These are phyloP conservation scores for Lissocephala sabroskyi DNA, from an alignment of 2,888 invertebrate genomes.

Conservation along the genomic window DNA sequence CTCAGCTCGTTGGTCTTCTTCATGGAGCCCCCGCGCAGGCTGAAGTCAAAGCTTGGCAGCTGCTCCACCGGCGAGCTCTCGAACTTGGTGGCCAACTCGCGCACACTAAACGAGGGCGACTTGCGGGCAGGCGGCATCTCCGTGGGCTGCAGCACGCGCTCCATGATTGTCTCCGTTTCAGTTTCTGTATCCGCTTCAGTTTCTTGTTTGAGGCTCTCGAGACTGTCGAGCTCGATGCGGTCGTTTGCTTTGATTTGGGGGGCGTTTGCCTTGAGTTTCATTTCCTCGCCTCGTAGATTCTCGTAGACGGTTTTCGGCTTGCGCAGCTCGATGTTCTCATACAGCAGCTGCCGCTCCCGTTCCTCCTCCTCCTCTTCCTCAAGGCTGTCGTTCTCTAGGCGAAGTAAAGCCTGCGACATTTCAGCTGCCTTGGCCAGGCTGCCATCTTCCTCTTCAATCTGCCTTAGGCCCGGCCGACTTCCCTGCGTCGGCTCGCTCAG, in stretches of 20 bases:
- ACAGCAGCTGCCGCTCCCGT: conserved; percentile 64
- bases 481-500: conserved; percentile 58
- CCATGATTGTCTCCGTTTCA: conserved; percentile 38
- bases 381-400: conserved; percentile 24
- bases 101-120: conserved; percentile 75
- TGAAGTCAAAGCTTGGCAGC: conserved; percentile 75
- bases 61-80: conserved; percentile 77
- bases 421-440: conserved; percentile 28
- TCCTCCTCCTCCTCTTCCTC: conserved; percentile 31
- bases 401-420: conserved; percentile 36
- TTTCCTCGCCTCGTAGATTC: conserved; percentile 67
- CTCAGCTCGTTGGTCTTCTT: conserved; percentile 45
- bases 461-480: conserved; percentile 45
- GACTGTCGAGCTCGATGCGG: conserved; percentile 59
- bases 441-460: conserved; percentile 50
- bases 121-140: conserved; percentile 40
- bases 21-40: conserved; percentile 51
- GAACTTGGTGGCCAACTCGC: conserved; percentile 78
- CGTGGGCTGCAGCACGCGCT: conserved; percentile 27
- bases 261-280: conserved; percentile 47
- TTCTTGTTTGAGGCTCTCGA: conserved; percentile 53
- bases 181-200: conserved; percentile 26
- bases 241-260: conserved; percentile 68
- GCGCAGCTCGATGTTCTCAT: conserved; percentile 71
- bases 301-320: conserved; percentile 70